Conservation (phyloP, 1,140 invertebrate species). For the Scaptomyza montana region DNA sequence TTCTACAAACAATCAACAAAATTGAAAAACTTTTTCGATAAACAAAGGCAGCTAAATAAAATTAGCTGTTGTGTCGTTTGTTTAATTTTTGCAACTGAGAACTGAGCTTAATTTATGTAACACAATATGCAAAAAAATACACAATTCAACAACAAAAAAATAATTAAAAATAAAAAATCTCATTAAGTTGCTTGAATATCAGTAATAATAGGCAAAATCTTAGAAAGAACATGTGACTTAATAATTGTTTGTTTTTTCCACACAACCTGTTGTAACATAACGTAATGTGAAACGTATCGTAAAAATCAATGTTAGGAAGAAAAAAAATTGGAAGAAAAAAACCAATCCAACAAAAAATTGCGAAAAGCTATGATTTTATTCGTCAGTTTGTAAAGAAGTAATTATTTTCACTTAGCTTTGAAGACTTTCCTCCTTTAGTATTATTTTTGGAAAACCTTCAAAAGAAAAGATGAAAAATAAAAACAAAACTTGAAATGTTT, state of each 20-base stretch:
- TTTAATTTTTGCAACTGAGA: conserved; percentile 57
- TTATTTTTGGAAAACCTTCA: conserved; percentile 7
- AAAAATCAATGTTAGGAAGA: conserved; percentile 9
- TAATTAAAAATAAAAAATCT: conserved; percentile 16
- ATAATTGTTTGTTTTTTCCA: conserved; percentile 8
- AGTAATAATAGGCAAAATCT: neutral
- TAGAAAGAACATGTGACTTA: neutral
- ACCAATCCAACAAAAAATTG: neutral
- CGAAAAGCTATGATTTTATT: neutral
- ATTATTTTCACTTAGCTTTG: conserved; percentile 18
- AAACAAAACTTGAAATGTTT: conserved; percentile 8
- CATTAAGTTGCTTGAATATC: neutral
- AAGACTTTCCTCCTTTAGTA: neutral
- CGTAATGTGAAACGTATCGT: conserved; percentile 38
- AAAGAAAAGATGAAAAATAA: neutral
- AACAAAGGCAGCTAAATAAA: neutral
- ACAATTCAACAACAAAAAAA: neutral
- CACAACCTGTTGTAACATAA: conserved; percentile 43
- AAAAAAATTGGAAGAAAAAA: conserved; percentile 12
- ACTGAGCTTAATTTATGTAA: conserved; percentile 55
- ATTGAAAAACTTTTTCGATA: neutral
- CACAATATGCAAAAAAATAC: neutral
- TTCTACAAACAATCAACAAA: neutral
- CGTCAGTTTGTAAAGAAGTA: conserved; percentile 21
- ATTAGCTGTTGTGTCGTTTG: neutral